These are phyloP conservation scores for Hololepta plana DNA, from an alignment of 2,888 invertebrate genomes.

Conservation along the genomic window DNA sequence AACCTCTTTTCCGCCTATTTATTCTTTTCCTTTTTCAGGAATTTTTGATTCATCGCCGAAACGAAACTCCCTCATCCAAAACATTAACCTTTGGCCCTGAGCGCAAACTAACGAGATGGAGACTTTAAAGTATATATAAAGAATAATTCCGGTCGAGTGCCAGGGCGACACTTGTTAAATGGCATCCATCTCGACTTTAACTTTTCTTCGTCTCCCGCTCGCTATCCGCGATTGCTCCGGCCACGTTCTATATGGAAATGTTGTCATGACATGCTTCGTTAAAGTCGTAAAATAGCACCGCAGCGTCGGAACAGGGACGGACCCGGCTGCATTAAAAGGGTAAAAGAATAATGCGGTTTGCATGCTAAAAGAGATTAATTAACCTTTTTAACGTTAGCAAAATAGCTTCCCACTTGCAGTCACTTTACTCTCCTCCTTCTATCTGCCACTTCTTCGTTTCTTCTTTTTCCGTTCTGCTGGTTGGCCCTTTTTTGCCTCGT, in stretches of 20 bases:
- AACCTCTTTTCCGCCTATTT: no score
- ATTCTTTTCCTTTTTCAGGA: no score
- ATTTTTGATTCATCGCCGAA: no score
- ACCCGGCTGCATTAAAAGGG: constrained; percentile 22
- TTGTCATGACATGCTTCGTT: constrained; percentile 26
- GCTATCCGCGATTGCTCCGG: constrained; percentile 13
- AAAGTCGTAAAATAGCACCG: constrained; percentile 26
- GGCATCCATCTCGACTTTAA: constrained; percentile 20
- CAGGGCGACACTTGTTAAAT: constrained; percentile 20
- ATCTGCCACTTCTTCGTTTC: constrained; percentile 8
- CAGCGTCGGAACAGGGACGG: constrained; percentile 17
- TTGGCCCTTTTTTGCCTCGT: constrained; percentile 1
- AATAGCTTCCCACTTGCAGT: constrained; percentile 15
- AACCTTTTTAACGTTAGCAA: constrained; percentile 22
- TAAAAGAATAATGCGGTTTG: constrained; percentile 25
- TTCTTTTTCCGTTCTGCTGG: constrained; percentile 3
- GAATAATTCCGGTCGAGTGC: constrained; percentile 16
- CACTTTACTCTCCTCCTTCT: no score
- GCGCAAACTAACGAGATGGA: constrained; percentile 12
- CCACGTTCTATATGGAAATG: constrained; percentile 19
- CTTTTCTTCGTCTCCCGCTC: no score
- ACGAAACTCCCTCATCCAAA: constrained; percentile 7
- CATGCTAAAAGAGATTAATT: constrained; percentile 25
- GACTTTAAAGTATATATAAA: constrained; percentile 14
- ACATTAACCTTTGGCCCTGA: constrained; percentile 9